Conservation (phyloP, 2,113 vertebrate species). For the Datnioides undecimradiatus region DNA sequence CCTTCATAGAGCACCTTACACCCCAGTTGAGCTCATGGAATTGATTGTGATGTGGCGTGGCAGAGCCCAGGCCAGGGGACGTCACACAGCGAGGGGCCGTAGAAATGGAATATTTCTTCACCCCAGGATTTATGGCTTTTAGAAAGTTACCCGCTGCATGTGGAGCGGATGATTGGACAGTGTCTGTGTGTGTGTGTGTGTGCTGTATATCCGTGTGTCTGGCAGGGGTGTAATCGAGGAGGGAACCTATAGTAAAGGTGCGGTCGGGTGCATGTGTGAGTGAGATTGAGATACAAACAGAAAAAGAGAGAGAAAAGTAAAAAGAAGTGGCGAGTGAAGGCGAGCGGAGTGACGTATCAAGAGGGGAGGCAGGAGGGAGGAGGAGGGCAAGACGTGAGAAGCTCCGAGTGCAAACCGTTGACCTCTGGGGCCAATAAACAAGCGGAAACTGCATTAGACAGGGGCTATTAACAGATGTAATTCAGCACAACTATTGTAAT, state of each 20-base stretch:
- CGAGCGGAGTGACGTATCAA: background rate
- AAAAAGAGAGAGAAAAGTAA: background rate
- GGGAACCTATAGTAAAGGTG: constrained; percentile 14
- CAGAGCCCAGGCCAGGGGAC: constrained; percentile 54
- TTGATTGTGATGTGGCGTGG: constrained; percentile 68
- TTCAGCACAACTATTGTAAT: background rate
- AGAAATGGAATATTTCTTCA: constrained; percentile 74
- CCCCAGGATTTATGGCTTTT: constrained; percentile 63
- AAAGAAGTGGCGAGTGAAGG: background rate
- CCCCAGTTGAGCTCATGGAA: constrained; percentile 70
- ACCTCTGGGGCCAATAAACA: constrained; percentile 42
- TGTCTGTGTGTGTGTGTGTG: constrained; percentile 7
- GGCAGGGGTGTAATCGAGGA: no score
- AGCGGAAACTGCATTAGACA: constrained; percentile 8
- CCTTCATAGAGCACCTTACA: constrained; percentile 62
- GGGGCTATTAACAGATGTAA: constrained; percentile 6
- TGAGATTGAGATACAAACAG: background rate
- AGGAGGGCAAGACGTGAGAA: background rate
- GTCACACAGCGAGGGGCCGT: constrained; percentile 53
- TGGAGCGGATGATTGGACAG: constrained; percentile 60
- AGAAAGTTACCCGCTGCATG: constrained; percentile 55
- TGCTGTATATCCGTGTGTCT: constrained; percentile 13
- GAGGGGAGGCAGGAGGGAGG: background rate
- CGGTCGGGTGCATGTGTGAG: background rate
- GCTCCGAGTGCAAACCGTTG: background rate